These are phyloP conservation scores for Heliopora coerulea DNA, from an alignment of 92 coral and sea anemone species.

Conservation along the genomic window DNA sequence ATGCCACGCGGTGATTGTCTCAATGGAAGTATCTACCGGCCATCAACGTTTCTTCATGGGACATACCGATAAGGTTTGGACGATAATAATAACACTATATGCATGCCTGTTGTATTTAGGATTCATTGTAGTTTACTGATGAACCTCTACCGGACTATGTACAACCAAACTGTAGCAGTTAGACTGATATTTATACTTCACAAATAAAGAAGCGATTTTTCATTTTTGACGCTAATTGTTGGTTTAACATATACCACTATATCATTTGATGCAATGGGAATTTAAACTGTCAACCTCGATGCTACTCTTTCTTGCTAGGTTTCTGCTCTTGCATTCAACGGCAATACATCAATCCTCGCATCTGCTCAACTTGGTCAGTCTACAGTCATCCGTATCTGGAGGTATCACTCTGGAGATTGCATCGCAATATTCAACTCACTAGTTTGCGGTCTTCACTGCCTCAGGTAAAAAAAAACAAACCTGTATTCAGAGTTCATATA, in stretches of 20 bases:
- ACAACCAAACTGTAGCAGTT: too few species aligned
- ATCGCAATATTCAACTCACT: slow-evolving; percentile 86
- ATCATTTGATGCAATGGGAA: too few species aligned
- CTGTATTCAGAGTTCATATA: too few species aligned
- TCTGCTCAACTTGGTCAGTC: slow-evolving; percentile 92
- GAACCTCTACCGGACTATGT: too few species aligned
- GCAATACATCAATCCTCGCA: slow-evolving; percentile 72
- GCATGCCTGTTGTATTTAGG: too few species aligned
- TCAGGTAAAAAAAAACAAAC: slow-evolving; percentile 58
- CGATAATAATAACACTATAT: too few species aligned
- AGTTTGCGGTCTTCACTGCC: slow-evolving; percentile 71
- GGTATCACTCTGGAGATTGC: slow-evolving; percentile 77
- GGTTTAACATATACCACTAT: too few species aligned
- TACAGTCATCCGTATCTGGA: slow-evolving; percentile 89
- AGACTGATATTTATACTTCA: too few species aligned
- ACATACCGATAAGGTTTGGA: slow-evolving; percentile 96
- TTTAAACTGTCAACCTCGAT: background rate
- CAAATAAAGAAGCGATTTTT: too few species aligned
- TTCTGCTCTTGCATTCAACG: slow-evolving; percentile 88
- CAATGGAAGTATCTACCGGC: slow-evolving; percentile 84
- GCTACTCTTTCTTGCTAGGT: slow-evolving; percentile 50
- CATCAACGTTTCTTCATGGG: slow-evolving; percentile 90
- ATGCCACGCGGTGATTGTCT: slow-evolving; percentile 89
- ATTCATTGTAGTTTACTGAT: too few species aligned
- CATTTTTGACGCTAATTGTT: too few species aligned